phyloP scores from a whole-genome alignment of 2,113 vertebrate genomes.

The Antennarius striatus region DNA sequence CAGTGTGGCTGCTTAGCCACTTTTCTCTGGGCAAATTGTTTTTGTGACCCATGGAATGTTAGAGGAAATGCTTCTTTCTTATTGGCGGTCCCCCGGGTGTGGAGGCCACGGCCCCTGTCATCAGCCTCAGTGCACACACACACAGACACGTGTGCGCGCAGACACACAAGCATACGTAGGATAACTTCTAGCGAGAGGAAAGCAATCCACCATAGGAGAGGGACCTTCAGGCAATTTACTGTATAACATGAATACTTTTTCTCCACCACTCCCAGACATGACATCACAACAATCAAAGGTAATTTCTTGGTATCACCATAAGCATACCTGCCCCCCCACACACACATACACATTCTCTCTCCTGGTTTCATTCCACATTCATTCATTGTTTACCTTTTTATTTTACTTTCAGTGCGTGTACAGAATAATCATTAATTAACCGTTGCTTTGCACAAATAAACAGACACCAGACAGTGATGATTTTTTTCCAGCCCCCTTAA shows the following conservation, averaged over 20 bases:
- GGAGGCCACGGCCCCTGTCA: slow-evolving; percentile 81
- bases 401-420: slow-evolving; percentile 16
- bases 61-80: slow-evolving; percentile 85
- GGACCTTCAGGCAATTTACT: slow-evolving; percentile 72
- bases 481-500: slow-evolving; percentile 50
- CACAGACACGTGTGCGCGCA: slow-evolving; percentile 19
- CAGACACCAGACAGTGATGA: slow-evolving; percentile 53
- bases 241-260: slow-evolving; percentile 68
- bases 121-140: slow-evolving; percentile 70
- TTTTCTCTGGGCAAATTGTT: slow-evolving; percentile 82
- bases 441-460: slow-evolving; percentile 56
- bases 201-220: slow-evolving; percentile 79
- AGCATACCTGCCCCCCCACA: background rate
- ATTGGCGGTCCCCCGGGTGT: slow-evolving; percentile 80
- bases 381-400: slow-evolving; percentile 13
- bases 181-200: slow-evolving; percentile 74
- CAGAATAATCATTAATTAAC: slow-evolving; percentile 59
- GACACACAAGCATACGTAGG: slow-evolving; percentile 14
- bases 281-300: slow-evolving; percentile 80
- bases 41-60: slow-evolving; percentile 81
- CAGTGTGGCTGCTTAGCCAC: slow-evolving; percentile 76
- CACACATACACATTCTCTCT: background rate
- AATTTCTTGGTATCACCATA: slow-evolving; percentile 67
- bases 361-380: background rate
- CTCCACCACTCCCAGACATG: slow-evolving; percentile 71